These are phyloP conservation scores for Sminthurides bifidus DNA, from an alignment of 1,140 invertebrate species.

Conservation along the genomic window DNA sequence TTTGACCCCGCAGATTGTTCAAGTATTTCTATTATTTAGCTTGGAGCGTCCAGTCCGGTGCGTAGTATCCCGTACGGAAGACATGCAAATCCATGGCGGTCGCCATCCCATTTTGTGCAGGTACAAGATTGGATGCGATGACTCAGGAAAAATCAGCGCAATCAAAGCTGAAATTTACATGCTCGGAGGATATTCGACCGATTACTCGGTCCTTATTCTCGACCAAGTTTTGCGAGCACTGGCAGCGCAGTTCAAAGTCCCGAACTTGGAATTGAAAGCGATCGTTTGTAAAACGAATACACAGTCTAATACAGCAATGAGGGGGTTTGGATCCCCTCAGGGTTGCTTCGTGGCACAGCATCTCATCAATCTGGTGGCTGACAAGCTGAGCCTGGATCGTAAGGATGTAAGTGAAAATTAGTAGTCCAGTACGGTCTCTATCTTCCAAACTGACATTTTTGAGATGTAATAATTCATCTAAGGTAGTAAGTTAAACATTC, in stretches of 20 bases:
- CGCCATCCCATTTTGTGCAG: slow-evolving; percentile 41
- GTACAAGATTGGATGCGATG: slow-evolving; percentile 40
- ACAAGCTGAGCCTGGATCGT: slow-evolving; percentile 49
- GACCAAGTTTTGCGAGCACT: slow-evolving; percentile 60
- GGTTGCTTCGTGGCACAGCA: slow-evolving; percentile 67
- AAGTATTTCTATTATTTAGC: slow-evolving; percentile 28
- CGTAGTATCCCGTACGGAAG: slow-evolving; percentile 41
- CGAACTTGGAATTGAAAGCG: slow-evolving; percentile 51
- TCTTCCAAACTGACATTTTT: too few species aligned
- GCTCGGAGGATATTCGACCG: slow-evolving; percentile 38
- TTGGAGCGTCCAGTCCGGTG: slow-evolving; percentile 27
- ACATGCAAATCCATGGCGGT: slow-evolving; percentile 42
- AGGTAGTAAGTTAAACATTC: too few species aligned
- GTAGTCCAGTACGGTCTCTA: too few species aligned
- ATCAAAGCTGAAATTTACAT: slow-evolving; percentile 35
- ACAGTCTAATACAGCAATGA: slow-evolving; percentile 76
- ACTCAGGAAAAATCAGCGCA: slow-evolving; percentile 35
- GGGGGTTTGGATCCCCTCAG: slow-evolving; percentile 79
- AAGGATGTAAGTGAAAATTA: slow-evolving; percentile 44
- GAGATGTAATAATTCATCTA: too few species aligned
- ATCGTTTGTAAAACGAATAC: slow-evolving; percentile 70
- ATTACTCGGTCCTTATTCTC: slow-evolving; percentile 38
- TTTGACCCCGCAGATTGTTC: too few species aligned
- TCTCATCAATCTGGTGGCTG: slow-evolving; percentile 53
- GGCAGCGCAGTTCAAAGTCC: slow-evolving; percentile 62